A percentile compares a stretch with the other conserved stretches of the same genome.
Evolutionary conservation across 2,113 vertebrate species (phyloP).

Genomic region (Glaucidium brasilianum): DNA sequence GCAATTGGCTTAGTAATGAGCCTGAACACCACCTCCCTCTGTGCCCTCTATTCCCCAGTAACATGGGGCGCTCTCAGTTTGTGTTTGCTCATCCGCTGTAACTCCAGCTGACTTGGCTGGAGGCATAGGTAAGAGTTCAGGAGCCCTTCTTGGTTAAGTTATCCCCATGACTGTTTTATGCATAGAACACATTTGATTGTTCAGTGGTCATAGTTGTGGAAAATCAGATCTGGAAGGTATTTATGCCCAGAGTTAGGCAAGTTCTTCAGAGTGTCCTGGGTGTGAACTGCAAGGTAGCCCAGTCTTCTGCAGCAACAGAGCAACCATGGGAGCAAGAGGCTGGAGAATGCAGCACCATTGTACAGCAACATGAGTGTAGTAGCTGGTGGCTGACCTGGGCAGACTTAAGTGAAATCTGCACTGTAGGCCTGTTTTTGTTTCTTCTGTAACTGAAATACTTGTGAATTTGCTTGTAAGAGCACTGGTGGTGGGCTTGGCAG

Average conservation of each 20-base stretch:
- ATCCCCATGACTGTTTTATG: not conserved
- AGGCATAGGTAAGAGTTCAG: not conserved
- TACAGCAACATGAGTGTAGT: not conserved
- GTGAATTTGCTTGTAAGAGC: not conserved
- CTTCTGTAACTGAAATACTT: not conserved
- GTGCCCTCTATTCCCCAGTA: not conserved
- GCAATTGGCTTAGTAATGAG: not conserved
- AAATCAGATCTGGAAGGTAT: not conserved
- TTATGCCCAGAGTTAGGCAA: not conserved
- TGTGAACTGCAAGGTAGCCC: not conserved
- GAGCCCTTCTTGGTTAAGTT: not conserved
- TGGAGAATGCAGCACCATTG: not conserved
- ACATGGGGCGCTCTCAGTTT: not conserved
- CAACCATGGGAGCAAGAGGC: not conserved
- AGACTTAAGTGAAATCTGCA: not conserved
- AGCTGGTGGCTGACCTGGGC: not conserved
- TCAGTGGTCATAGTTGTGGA: not conserved
- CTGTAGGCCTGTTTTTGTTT: not conserved
- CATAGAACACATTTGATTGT: not conserved
- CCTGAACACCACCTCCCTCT: not conserved
- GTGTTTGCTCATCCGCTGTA: not conserved
- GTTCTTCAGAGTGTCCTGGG: not conserved
- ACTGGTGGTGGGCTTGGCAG: not conserved
- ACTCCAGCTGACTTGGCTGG: not conserved
- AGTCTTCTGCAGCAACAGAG: not conserved